Percentiles rank a stretch among this genome's conserved stretches.
Conservation (phyloP, 92 coral and sea anemone species). For the Metridium senile region DNA sequence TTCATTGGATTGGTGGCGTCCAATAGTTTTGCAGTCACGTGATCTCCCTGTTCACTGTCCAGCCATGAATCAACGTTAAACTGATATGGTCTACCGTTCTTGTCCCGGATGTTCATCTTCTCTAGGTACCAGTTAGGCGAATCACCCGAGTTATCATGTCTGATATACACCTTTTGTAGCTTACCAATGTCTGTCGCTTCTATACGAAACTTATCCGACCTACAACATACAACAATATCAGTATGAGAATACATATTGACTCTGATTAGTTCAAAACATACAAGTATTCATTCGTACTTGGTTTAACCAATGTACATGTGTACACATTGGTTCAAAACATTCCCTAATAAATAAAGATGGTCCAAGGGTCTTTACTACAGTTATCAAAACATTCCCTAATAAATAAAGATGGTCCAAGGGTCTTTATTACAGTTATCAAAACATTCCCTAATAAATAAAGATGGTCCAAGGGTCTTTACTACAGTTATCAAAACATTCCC, state of each 20-base stretch:
- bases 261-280: not conserved
- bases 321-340: too few species aligned
- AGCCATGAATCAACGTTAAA: slow-evolving; percentile 81
- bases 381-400: too few species aligned
- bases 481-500: too few species aligned
- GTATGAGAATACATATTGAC: not conserved
- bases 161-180: slow-evolving; percentile 54
- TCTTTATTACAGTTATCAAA: too few species aligned
- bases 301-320: too few species aligned
- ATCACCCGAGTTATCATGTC: slow-evolving; percentile 74
- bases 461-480: too few species aligned
- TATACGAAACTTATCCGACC: slow-evolving; percentile 78
- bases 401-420: too few species aligned
- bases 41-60: slow-evolving; percentile 56
- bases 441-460: too few species aligned
- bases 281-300: too few species aligned
- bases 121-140: slow-evolving; percentile 86
- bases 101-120: slow-evolving; percentile 76
- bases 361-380: too few species aligned
- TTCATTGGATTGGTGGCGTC: slow-evolving; percentile 39
- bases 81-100: slow-evolving; percentile 54
- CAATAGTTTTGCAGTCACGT: slow-evolving; percentile 43
- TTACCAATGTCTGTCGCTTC: slow-evolving; percentile 81
- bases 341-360: too few species aligned
- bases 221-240: slow-evolving; percentile 21